Base-by-base conservation (phyloP, 2,113 vertebrate species). In the Vulpes lagopus region DNA sequence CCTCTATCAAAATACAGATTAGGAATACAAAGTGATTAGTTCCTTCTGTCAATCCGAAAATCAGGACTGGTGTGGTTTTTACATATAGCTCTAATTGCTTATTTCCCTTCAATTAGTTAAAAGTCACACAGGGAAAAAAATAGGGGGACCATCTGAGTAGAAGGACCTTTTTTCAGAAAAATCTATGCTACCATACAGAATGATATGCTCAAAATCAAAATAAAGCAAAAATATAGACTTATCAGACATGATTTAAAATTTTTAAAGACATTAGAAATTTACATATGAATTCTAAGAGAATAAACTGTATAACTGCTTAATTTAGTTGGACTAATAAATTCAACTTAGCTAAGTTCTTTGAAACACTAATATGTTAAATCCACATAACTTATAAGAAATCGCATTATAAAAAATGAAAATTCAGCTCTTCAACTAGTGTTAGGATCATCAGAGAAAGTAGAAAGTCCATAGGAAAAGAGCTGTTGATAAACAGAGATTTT, bases 381-480 rank as follows among this genome's bases (percentile, higher is more conserved):
- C 60, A 80, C 53, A 78, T 81, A 87, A 7, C 19, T 94, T 27
- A 67, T 4, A 51, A 51, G 43, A 76, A 51, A 76, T 17, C 17
- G 62, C 89, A 89, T 79, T 79, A 85, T 15, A 55, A 30, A 4
- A 94, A 78, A 84, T 19, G 57, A 74, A 95, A 94, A 87, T 51
- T 69, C 4, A 57, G 7, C 30, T 94, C 67, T 65, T 85, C 59
- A 65, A 49, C 7, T 38, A 92, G 14, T 16, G 35, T 85, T 8
- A 86, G 32, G n/a, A 49, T 49, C 43, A 93, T 95, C 9, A 96
- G 53, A 94, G 84, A 96, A 92, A 85, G 67, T 43, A 89, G 30
- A 14, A 82, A 82, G 17, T 90, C 79, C 67, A 91, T 25, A 43
- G 19, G 55, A 86, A 59, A 60, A 22, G 51, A 65, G 2, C 3